Base-by-base conservation (phyloP, 2,888 invertebrate genomes). In the Epistrophe eligans region DNA sequence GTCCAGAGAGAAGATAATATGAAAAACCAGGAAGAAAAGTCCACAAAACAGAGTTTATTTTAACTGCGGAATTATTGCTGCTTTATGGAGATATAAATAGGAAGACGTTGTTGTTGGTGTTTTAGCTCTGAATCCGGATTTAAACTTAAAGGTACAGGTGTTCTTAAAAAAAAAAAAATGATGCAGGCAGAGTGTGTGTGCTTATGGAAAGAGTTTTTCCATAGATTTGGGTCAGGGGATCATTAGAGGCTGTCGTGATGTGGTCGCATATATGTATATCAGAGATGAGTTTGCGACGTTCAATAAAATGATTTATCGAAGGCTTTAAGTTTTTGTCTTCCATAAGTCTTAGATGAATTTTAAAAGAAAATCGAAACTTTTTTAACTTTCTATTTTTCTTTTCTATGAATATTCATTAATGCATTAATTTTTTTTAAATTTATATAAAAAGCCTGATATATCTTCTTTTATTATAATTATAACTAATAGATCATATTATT, bases 171-270 rank as follows among this genome's bases (percentile, higher is more conserved):
- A 32, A 32, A 32, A 32, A 2, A 32, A 32, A 32, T 0, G 38
- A 74, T 43, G 40, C 50, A 67, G 67, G 17, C 17, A 40, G 28
- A 74, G 40, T 13, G 9, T 32, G 40, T 13, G 4, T 32, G 28
- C 32, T n/a, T 28, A 45, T 38, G 38, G 35, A 17, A 62, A 35
- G 62, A 58, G 45, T 58, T 79, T 58, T 79, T 72, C 48, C 70
- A 35, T 79, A 52, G 48, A 84, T 84, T 84, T 84, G 52, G 84
- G 84, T 84, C 84, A 84, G 66, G 72, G 67, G 80, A 84, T 80
- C 84, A 72, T 84, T 84, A 84, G 80, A 62, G 72, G 60, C 77
- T 60, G 38, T 72, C 71, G 71, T 70, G 70, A 52, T 79, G 24
- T 24, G 73, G 72, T 84, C 67, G 43, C 32, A 7, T 77, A 62